phyloP scores from a whole-genome alignment of 2,888 invertebrate genomes.

The Anagyrus pseudococci region DNA sequence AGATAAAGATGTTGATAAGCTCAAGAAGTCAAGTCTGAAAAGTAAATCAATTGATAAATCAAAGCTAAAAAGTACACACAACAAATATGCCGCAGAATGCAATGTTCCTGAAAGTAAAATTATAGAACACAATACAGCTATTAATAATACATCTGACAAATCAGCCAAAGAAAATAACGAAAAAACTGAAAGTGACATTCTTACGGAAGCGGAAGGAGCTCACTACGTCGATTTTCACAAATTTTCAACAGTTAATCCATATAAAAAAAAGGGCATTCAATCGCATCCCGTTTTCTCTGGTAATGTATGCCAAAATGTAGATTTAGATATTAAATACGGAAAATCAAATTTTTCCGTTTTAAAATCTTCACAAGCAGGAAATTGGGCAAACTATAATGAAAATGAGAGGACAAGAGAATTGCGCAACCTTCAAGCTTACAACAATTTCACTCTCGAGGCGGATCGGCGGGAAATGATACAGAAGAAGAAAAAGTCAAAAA shows the following conservation, averaged over 20 bases:
- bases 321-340: background rate
- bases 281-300: too few species aligned
- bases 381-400: background rate
- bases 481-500: conserved; percentile 34
- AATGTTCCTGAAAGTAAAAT: too few species aligned
- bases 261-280: too few species aligned
- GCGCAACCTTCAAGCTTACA: conserved; percentile 41
- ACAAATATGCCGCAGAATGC: too few species aligned
- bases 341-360: background rate
- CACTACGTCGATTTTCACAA: background rate
- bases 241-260: background rate
- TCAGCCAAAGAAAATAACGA: too few species aligned
- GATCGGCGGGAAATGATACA: conserved; percentile 40
- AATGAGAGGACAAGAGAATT: conserved; percentile 24
- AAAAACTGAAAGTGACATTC: too few species aligned
- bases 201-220: background rate
- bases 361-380: conserved; percentile 6
- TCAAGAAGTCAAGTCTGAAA: background rate
- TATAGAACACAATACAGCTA: too few species aligned
- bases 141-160: too few species aligned
- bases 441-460: conserved; percentile 42
- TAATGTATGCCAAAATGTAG: too few species aligned
- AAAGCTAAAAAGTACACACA: too few species aligned
- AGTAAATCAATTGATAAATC: background rate
- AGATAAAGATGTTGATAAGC: background rate